Base-by-base conservation (phyloP, 2,113 vertebrate species). In the Gopherus flavomarginatus region DNA sequence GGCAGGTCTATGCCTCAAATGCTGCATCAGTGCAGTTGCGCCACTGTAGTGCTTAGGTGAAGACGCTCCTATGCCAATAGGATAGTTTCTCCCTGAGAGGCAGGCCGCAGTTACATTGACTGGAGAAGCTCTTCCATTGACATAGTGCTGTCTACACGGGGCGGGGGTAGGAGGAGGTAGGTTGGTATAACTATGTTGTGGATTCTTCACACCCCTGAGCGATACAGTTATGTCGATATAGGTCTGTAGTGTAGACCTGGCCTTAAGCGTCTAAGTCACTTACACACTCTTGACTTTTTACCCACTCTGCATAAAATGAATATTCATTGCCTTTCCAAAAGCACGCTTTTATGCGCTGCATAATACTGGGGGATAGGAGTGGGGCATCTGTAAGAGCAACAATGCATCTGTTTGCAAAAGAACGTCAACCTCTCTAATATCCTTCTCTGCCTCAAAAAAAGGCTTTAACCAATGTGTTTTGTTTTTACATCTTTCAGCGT, bases 301-400 rank as follows among this genome's bases (percentile, higher is more conserved):
- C 81, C 69, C 3, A 2, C 0, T 0, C 4, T 11, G 5, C 0
- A 0, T 59, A 83, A 87, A 83, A 57, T 53, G 24, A 22, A 52
- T 87, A 38, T 87, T 54, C 8, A 65, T n/a, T 12, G 6, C 7
- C 4, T 95, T 81, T 83, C 35, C 72, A 86, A 88, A 44, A 86
- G 35, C 1, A 14, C 5, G 31, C n/a, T 88, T 75, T 53, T n/a
- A 4, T 35, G 5, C 2, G 29, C 44, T 0, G 0, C 50, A 27
- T 0, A 0, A 1, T n/a, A 50, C 42, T 59, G 90, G 81, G 81
- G 10, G 3, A 10, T 49, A 3, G 10, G 47, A 49, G 10, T 10
- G 10, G 83, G 87, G 87, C 90, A 79, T 83, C 72, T 86, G 50
- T 78, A 95, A 94, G 93, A 97, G 87, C 79, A 95, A 79, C 52